A percentile compares a stretch with the other conserved stretches of the same genome.
Evolutionary conservation across 1,140 invertebrate genomes (phyloP).

Genomic region (Rhagoletis zephyria): DNA sequence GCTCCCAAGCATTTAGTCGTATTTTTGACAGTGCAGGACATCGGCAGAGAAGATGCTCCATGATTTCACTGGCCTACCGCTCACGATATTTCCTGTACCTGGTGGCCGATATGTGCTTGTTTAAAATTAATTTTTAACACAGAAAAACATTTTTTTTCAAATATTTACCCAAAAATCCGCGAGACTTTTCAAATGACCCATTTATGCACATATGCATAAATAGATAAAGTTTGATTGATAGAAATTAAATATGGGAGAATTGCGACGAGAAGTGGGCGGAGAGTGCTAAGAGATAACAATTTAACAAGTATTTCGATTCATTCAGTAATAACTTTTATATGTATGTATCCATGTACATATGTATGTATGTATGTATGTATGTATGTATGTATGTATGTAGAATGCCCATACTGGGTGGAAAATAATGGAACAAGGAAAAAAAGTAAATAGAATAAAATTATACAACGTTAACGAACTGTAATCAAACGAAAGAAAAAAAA

Average conservation of each 20-base stretch:
- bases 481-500: constrained; percentile 28
- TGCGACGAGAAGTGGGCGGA: neutral
- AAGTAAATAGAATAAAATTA: constrained; percentile 4
- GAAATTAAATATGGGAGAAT: neutral
- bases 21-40: no score
- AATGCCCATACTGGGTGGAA: neutral
- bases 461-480: constrained; percentile 36
- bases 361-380: neutral
- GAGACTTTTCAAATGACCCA: neutral
- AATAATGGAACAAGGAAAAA: neutral
- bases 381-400: neutral
- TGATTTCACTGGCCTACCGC: no score
- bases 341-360: no score
- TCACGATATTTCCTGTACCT: no score
- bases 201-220: neutral
- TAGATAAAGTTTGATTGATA: constrained; percentile 16
- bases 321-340: constrained; percentile 21
- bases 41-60: no score
- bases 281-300: neutral
- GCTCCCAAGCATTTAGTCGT: no score
- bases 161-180: no score
- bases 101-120: no score
- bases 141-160: no score
- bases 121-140: no score
- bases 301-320: constrained; percentile 42